Base-by-base conservation (phyloP, 2,113 vertebrate genomes). In the Hippocampus zosterae region DNA sequence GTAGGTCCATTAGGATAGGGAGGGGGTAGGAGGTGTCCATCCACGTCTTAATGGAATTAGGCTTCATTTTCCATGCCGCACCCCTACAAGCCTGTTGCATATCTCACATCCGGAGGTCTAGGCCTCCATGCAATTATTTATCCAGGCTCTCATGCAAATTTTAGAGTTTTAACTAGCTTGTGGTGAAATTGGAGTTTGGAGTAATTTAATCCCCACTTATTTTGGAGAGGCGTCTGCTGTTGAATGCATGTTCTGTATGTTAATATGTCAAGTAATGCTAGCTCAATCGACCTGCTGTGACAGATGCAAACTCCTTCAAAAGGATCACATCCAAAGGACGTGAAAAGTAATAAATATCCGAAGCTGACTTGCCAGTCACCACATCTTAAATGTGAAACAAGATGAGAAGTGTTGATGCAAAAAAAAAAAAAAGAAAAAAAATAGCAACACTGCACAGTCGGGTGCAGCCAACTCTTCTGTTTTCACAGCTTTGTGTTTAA, bases 171-270 rank as follows among this genome's bases (percentile, higher is more conserved):
- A 83, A 81, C 76, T 90, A 91, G 89, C 92, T 71, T 82, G 93
- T 90, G 92, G 92, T 93, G 91, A 93, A 94, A 95, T 25, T 92
- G 93, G 92, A 94, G 93, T 94, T 92, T 92, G 93, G 89, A 91
- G 92, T 56, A 87, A 92, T 92, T 92, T 92, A 53, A 16, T 72
- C 84, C 72, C 18, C 76, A 55, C 63, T 91, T 93, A 74, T 81
- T 88, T 83, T 79, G 74, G 81, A 93, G 92, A 93, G 90, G 90
- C 87, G 89, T 94, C 94, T 93, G 91, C 92, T 93, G 92, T 93
- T 93, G 93, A 96, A 93, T 96, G 96, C 95, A 96, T 98, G 96
- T 98, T 95, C 25, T 96, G 91, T 90, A 89, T 95, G 89, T 87
- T 91, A 82, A 84, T 81, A 80, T 85, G 81, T 72, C 68, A 87